Evolutionary conservation across 2,797 vertebrate species (phyloP).

Genomic region (Coregonus ussuriensis): DNA sequence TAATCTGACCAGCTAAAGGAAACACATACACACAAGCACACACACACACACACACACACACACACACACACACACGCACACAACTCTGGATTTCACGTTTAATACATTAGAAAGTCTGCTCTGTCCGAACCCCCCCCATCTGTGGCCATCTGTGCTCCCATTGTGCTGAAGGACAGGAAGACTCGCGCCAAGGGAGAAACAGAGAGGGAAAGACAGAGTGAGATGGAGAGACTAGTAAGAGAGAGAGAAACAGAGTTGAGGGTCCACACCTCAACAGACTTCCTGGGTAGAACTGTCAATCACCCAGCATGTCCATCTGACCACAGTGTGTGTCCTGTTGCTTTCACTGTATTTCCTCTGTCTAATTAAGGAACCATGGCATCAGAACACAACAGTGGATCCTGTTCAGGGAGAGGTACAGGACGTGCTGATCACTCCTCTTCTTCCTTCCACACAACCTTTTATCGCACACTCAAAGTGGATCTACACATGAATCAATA

Average conservation of each 20-base stretch:
- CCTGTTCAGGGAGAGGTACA: background rate
- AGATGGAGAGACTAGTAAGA: conserved; percentile 11
- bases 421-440: background rate
- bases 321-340: conserved; percentile 9
- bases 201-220: conserved; percentile 2
- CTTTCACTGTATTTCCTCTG: background rate
- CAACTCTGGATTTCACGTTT: conserved; percentile 74
- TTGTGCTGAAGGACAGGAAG: conserved; percentile 64
- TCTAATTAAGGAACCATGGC: background rate
- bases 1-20: conserved; percentile 80
- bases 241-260: background rate
- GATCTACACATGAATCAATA: conserved; percentile 57
- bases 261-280: background rate
- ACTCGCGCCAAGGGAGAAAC: conserved; percentile 31
- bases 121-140: conserved; percentile 61
- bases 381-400: background rate
- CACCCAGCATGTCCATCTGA: conserved; percentile 18
- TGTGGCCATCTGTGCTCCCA: conserved; percentile 66
- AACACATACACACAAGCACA: background rate
- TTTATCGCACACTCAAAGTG: conserved; percentile 38
- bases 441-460: background rate
- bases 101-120: conserved; percentile 77
- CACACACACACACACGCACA: background rate
- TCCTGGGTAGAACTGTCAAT: conserved; percentile 42
- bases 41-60: conserved; percentile 10